These are phyloP conservation scores for Rhea americana DNA, from an alignment of 2,113 vertebrate species.

Conservation along the genomic window DNA sequence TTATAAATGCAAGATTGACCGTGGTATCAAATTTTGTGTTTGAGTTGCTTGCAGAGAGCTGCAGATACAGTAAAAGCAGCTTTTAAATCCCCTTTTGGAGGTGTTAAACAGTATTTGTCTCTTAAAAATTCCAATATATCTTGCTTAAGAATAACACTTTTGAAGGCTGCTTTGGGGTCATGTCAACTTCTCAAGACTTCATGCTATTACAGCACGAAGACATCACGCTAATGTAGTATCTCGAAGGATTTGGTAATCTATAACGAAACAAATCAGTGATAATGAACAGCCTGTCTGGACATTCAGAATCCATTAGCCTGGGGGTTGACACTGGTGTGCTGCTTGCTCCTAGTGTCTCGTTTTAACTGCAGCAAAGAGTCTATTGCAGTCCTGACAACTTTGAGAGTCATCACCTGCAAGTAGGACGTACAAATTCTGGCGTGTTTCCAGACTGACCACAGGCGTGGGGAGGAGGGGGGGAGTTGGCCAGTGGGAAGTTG, in stretches of 20 bases:
- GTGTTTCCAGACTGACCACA: background rate
- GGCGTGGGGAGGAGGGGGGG: background rate
- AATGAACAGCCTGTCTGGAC: slow-evolving; percentile 14
- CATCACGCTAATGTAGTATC: background rate
- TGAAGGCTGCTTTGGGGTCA: background rate
- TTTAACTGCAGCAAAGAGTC: background rate
- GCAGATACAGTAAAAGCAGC: background rate
- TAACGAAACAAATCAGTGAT: slow-evolving; percentile 32
- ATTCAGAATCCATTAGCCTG: background rate
- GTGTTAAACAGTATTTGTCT: background rate
- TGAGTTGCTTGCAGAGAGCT: background rate
- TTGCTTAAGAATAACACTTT: background rate
- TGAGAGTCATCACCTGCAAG: background rate
- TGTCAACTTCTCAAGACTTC: background rate
- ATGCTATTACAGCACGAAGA: background rate
- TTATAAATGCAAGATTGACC: background rate
- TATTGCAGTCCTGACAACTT: accelerated
- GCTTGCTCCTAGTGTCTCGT: background rate
- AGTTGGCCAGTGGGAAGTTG: accelerated
- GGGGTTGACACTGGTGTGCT: background rate
- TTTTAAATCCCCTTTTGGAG: background rate
- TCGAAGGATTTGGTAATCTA: slow-evolving; percentile 11
- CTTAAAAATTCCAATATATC: background rate
- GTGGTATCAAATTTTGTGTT: background rate
- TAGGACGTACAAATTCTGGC: background rate